These are phyloP conservation scores for Silurus asotus DNA, from an alignment of 2,113 vertebrate species.

Conservation along the genomic window DNA sequence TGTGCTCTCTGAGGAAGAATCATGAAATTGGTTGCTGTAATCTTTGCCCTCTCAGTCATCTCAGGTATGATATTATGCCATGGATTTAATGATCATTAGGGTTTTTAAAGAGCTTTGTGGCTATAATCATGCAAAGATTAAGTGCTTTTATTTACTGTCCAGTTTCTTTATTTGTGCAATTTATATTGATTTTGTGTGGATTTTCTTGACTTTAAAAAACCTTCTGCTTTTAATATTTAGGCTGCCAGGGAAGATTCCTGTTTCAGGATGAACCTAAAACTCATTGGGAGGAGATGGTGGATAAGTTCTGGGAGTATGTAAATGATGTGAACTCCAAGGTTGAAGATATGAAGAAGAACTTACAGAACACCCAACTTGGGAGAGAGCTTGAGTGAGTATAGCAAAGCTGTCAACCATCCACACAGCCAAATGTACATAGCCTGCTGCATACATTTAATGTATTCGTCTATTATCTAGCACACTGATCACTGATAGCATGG, in stretches of 20 bases:
- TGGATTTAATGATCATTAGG: not conserved
- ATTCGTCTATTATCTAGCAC: conserved; percentile 54
- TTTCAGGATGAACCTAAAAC: conserved; percentile 30
- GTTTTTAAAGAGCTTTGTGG: not conserved
- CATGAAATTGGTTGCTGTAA: conserved; percentile 68
- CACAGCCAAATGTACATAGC: not conserved
- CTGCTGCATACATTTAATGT: not conserved
- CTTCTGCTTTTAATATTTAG: conserved; percentile 52
- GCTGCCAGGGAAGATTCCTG: conserved; percentile 62
- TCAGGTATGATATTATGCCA: conserved; percentile 65
- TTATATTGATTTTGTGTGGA: not conserved
- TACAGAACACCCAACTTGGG: conserved; percentile 64
- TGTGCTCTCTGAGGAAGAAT: conserved; percentile 49
- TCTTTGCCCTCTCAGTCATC: conserved; percentile 62
- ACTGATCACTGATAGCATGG: conserved; percentile 73
- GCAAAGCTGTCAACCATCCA: not conserved
- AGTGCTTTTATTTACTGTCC: not conserved
- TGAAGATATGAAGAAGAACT: conserved; percentile 52
- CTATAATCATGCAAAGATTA: not conserved
- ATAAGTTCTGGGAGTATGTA: conserved; percentile 65
- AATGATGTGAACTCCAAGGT: conserved; percentile 55
- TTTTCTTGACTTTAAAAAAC: not conserved
- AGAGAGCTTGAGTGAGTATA: conserved; percentile 75
- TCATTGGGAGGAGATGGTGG: conserved; percentile 64
- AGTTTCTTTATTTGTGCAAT: not conserved